Conservation (phyloP, 2,888 invertebrate species). For the Mythimna lalbum region DNA sequence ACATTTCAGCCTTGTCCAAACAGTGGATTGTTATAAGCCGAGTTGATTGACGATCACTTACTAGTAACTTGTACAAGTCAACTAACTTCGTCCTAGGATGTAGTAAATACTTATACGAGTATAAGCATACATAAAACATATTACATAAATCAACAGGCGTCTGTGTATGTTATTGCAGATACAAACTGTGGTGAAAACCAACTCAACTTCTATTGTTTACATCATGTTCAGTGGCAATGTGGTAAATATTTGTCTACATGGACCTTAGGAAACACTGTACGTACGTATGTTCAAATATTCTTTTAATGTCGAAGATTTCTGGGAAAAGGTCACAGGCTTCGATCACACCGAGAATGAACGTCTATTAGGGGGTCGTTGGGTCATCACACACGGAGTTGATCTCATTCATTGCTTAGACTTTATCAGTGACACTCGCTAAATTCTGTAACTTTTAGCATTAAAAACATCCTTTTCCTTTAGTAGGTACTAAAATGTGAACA, state of each 20-base stretch:
- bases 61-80: background rate
- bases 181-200: background rate
- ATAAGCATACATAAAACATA: no score
- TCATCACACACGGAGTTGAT: background rate
- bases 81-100: background rate
- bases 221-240: background rate
- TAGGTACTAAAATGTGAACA: background rate
- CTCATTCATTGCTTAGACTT: background rate
- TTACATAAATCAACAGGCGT: background rate
- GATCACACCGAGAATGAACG: background rate
- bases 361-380: background rate
- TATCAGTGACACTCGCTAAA: no score
- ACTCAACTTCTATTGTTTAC: constrained; percentile 7
- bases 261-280: no score
- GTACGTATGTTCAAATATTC: no score
- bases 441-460: no score
- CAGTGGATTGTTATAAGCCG: background rate
- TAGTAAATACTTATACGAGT: no score
- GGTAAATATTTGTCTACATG: background rate
- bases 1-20: no score
- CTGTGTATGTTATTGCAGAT: constrained; percentile 8
- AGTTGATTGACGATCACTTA: background rate
- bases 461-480: no score
- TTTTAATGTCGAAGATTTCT: background rate
- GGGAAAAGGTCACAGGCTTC: background rate